phyloP scores from a whole-genome alignment of 1,140 invertebrate genomes.

The Drosophila nebulosa region DNA sequence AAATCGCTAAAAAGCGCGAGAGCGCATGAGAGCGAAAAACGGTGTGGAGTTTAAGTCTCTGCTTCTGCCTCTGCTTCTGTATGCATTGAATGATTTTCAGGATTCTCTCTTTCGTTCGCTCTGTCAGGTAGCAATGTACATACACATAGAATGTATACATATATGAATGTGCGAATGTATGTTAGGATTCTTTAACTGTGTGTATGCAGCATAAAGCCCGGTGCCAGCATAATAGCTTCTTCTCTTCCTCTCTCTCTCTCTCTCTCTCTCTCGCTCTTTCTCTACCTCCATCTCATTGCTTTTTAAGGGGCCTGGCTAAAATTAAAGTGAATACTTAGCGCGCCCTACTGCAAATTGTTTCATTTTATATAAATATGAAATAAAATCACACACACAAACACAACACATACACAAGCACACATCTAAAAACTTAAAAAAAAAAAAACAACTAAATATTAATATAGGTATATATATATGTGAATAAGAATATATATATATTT shows the following conservation, averaged over 20 bases:
- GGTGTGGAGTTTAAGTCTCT: background rate
- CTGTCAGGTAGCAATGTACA: background rate
- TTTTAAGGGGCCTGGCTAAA: slow-evolving; percentile 16
- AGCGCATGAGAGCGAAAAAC: background rate
- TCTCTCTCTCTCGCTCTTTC: background rate
- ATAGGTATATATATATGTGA: background rate
- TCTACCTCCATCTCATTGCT: background rate
- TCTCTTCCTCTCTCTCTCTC: background rate
- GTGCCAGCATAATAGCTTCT: slow-evolving; percentile 32
- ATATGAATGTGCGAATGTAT: slow-evolving; percentile 23
- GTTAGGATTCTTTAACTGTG: slow-evolving; percentile 31
- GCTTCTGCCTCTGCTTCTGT: background rate
- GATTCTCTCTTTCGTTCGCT: background rate
- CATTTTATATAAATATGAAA: slow-evolving; percentile 1
- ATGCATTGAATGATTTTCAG: background rate
- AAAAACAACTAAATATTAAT: background rate
- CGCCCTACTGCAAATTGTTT: slow-evolving; percentile 29
- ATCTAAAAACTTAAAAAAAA: background rate
- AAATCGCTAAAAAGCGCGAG: background rate
- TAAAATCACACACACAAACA: background rate
- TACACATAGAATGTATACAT: too few relatives aligned
- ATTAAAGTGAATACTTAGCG: background rate
- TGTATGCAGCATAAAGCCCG: slow-evolving; percentile 32
- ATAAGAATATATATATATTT: background rate
- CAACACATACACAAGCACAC: background rate